A percentile compares a stretch with the other conserved stretches of the same genome.
phyloP scores from a whole-genome alignment of 2,888 invertebrate genomes.

The Spodoptera exigua region DNA sequence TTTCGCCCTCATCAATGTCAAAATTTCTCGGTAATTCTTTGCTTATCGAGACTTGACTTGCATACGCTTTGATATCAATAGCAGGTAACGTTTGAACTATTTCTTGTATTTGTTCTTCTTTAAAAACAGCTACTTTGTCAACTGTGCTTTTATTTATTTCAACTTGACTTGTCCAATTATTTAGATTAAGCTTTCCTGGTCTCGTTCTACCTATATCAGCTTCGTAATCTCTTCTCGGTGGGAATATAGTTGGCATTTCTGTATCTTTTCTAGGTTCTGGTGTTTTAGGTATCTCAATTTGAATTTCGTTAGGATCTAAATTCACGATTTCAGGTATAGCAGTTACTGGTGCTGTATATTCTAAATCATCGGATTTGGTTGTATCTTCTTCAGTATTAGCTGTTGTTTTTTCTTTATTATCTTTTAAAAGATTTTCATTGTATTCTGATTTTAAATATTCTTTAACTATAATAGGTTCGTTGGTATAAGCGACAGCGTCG shows the following conservation, averaged over 20 bases:
- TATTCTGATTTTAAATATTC: slow-evolving; percentile 28
- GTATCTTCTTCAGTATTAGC: slow-evolving; percentile 1
- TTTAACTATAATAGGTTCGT: slow-evolving; percentile 29
- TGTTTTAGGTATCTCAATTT: too few species aligned
- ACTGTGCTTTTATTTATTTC: slow-evolving; percentile 34
- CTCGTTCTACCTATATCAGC: slow-evolving; percentile 39
- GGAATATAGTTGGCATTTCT: slow-evolving; percentile 35
- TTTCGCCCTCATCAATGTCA: slow-evolving; percentile 24
- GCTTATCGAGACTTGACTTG: slow-evolving; percentile 32
- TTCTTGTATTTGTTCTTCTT: slow-evolving; percentile 30
- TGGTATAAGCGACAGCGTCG: slow-evolving; percentile 26
- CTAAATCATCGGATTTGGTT: too few species aligned
- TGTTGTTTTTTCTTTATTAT: slow-evolving; percentile 4
- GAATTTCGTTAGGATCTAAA: neutral
- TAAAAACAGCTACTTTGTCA: slow-evolving; percentile 26
- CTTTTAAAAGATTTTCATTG: slow-evolving; percentile 1
- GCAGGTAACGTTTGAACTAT: slow-evolving; percentile 30
- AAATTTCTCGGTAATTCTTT: slow-evolving; percentile 20
- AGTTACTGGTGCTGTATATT: too few species aligned
- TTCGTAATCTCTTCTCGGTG: slow-evolving; percentile 32
- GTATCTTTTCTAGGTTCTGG: neutral
- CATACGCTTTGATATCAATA: slow-evolving; percentile 10
- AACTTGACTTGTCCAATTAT: slow-evolving; percentile 38
- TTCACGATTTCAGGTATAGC: too few species aligned
- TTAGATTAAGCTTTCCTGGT: slow-evolving; percentile 39